Conservation (phyloP, 2,888 invertebrate genomes). For the Pristionchus fissidentatus region DNA sequence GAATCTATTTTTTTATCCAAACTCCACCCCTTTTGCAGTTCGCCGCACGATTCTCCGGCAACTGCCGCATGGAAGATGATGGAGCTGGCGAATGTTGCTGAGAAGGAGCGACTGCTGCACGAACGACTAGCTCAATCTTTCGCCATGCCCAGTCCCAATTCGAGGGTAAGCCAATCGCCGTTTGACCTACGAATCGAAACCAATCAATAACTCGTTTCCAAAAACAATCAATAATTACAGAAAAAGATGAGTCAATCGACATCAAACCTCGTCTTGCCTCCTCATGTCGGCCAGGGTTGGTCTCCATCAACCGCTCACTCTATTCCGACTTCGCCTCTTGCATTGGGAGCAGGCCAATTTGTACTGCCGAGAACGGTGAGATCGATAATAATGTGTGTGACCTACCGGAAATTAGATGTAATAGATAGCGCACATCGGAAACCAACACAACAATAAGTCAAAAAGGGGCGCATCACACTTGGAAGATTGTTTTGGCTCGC, state of each 20-base stretch:
- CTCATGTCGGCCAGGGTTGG: not conserved
- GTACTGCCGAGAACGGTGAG: slow-evolving; percentile 39
- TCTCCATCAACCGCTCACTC: slow-evolving; percentile 2
- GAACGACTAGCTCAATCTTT: not conserved
- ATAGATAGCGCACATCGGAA: too few relatives aligned
- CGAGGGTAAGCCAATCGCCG: not conserved
- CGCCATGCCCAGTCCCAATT: not conserved
- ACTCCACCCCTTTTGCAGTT: slow-evolving; percentile 11
- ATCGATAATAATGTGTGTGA: not conserved
- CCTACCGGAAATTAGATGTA: too few relatives aligned
- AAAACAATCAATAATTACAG: not conserved
- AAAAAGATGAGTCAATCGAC: slow-evolving; percentile 37
- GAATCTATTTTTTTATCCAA: too few relatives aligned
- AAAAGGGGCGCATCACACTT: not conserved
- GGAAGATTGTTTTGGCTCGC: too few relatives aligned
- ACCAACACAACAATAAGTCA: not conserved
- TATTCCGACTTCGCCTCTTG: slow-evolving; percentile 44
- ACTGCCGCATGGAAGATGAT: slow-evolving; percentile 47
- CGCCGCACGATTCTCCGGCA: slow-evolving; percentile 32
- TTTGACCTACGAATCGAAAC: too few relatives aligned
- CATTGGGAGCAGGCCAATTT: slow-evolving; percentile 35
- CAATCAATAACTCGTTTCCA: not conserved
- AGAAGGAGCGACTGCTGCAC: slow-evolving; percentile 42
- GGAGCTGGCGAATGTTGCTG: slow-evolving; percentile 40
- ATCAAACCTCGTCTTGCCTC: not conserved